Conservation (phyloP, 1,140 invertebrate species). For the Uloborus diversus region DNA sequence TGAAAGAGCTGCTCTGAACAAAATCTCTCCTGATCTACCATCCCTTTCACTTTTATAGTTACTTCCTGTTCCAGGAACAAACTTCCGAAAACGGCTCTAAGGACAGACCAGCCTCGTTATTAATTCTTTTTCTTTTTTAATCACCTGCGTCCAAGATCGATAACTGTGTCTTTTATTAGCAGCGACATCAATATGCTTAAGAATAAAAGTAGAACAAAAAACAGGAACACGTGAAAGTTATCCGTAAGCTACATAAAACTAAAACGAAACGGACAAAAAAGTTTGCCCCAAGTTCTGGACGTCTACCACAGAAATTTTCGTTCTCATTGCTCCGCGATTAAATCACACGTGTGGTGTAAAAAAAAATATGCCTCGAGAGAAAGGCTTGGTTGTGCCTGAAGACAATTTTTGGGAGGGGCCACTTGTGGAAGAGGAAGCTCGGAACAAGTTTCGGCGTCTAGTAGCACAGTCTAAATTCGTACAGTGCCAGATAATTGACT, state of each 20-base stretch:
- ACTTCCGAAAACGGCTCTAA: conserved; percentile 18
- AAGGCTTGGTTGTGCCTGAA: conserved; percentile 30
- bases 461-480: too few species aligned
- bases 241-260: conserved; percentile 4
- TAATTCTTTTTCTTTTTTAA: not conserved
- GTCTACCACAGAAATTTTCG: not conserved
- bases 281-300: not conserved
- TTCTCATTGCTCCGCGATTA: too few species aligned
- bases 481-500: too few species aligned
- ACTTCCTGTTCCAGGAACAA: conserved; percentile 30
- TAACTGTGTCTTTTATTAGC: conserved; percentile 49
- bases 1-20: not conserved
- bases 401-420: conserved; percentile 10
- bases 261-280: not conserved
- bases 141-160: conserved; percentile 27
- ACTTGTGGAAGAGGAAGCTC: not conserved
- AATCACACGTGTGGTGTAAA: too few species aligned
- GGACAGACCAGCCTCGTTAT: conserved; percentile 7
- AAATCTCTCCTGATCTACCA: not conserved
- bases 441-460: too few species aligned
- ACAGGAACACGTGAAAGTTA: conserved; percentile 29
- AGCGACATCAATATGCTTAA: conserved; percentile 31
- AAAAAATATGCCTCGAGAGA: not conserved
- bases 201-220: conserved; percentile 40
- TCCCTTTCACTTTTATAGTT: conserved; percentile 45